Base-by-base conservation (phyloP, 2,888 invertebrate species). In the Escarpia spicata region DNA sequence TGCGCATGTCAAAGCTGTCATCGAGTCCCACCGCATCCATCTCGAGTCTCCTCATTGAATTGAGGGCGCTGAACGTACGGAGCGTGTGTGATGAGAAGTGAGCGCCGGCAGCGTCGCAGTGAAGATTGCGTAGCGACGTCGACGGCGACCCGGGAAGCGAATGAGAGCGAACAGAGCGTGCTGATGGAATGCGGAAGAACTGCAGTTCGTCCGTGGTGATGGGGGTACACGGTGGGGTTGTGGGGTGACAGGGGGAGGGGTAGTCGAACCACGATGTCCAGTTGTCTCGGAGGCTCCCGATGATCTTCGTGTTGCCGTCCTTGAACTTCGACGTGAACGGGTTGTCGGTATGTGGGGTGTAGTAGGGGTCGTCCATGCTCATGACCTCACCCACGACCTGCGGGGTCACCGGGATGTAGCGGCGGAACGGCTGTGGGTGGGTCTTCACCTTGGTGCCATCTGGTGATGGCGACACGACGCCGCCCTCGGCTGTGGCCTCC, bases 361-460 rank as follows among this genome's bases (percentile, higher is more conserved):
- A 96, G 93, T 96, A 96, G n/a, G 96, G 95, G 94, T 96, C 96
- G 92, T 96, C 95, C 90, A 95, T 94, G 92, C 98, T 98, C 98
- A 98, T 98, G 93, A 98, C 98, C 96, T 98, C 98, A 92, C 98
- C 98, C 12, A 98, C 97, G 94, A 98, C 95, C 93, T 96, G 97
- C 93, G 97, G 97, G 92, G 98, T 97, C 90, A 97, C 97, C 96
- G 98, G 97, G 95, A 97, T 97, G 43, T 97, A 97, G 37, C 15
- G 75, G 2, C n/a, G 19, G 26, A 15, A 75, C n/a, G 6, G 75
- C 26, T 75, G 75, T 26, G 75, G 75, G 26, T 19, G 75, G 15
- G 43, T 31, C 91, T 91, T 91, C 91, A 91, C 91, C 43, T 12
- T 92, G 37, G 91, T 45, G 93, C 91, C 43, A 37, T 31, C 44